These are phyloP conservation scores for Keiferia lycopersicella DNA, from an alignment of 2,888 invertebrate genomes.

Conservation along the genomic window DNA sequence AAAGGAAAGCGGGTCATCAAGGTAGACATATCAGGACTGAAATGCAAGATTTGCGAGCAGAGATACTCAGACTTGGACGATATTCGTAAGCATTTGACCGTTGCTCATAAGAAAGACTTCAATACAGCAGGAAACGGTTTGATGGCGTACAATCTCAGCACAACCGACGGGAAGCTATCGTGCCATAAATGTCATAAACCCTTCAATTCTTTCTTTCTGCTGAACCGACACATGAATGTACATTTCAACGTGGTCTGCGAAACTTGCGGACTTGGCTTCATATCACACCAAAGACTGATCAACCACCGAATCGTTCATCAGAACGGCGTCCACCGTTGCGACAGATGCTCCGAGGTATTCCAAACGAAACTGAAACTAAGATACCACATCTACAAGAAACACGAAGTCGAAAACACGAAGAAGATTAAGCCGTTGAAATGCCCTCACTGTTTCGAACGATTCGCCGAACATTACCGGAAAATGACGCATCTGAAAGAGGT, in stretches of 20 bases:
- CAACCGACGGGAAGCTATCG: constrained; percentile 55
- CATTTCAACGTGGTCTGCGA: constrained; percentile 74
- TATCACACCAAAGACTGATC: constrained; percentile 67
- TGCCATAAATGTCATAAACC: constrained; percentile 68
- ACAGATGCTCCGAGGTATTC: constrained; percentile 65
- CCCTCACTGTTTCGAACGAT: constrained; percentile 70
- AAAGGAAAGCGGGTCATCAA: constrained; percentile 73
- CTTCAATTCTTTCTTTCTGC: constrained; percentile 68
- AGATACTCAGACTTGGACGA: constrained; percentile 66
- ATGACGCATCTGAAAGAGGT: constrained; percentile 71
- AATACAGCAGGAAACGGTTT: constrained; percentile 70
- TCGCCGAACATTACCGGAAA: constrained; percentile 70
- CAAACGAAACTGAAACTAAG: constrained; percentile 66
- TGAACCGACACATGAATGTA: constrained; percentile 73
- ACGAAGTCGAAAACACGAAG: constrained; percentile 62
- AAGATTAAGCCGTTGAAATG: constrained; percentile 69
- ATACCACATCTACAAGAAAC: constrained; percentile 67
- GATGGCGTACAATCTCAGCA: constrained; percentile 66
- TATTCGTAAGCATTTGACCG: constrained; percentile 58
- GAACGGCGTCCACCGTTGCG: constrained; percentile 65
- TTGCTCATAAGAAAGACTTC: constrained; percentile 66
- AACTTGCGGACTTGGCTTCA: constrained; percentile 71
- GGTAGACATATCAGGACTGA: constrained; percentile 68
- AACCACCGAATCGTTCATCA: constrained; percentile 70
- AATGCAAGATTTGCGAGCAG: constrained; percentile 67